A percentile compares a stretch with the other conserved stretches of the same genome.
Conservation (phyloP, 2,888 invertebrate species). For the Prenolepis imparis region DNA sequence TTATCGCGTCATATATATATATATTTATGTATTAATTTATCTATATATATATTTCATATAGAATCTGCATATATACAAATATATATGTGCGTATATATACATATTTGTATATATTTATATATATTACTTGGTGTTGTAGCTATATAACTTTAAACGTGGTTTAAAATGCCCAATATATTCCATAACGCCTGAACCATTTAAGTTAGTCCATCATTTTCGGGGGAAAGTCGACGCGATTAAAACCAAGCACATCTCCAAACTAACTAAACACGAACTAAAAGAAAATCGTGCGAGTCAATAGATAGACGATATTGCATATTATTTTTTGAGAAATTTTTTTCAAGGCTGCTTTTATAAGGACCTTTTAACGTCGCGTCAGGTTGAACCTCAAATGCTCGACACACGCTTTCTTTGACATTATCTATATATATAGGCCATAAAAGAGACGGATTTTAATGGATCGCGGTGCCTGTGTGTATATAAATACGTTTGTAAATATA, state of each 20-base stretch:
- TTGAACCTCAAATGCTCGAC: slow-evolving; percentile 39
- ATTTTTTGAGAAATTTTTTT: not conserved
- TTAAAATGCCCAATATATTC: slow-evolving; percentile 84
- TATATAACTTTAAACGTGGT: slow-evolving; percentile 81
- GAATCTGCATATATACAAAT: slow-evolving; percentile 75
- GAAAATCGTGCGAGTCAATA: not conserved
- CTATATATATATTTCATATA: slow-evolving; percentile 81
- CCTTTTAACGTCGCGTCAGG: slow-evolving; percentile 40
- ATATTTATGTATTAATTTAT: slow-evolving; percentile 60
- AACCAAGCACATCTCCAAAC: slow-evolving; percentile 21
- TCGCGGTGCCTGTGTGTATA: slow-evolving; percentile 46
- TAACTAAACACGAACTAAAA: slow-evolving; percentile 3
- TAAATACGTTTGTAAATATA: slow-evolving; percentile 66
- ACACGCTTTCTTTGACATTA: slow-evolving; percentile 16
- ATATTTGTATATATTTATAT: slow-evolving; percentile 79
- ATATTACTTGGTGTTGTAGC: slow-evolving; percentile 84
- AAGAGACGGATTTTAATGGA: slow-evolving; percentile 60
- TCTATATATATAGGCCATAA: slow-evolving; percentile 62
- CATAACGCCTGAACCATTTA: slow-evolving; percentile 77
- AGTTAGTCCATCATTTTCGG: slow-evolving; percentile 29
- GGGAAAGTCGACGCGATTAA: not conserved
- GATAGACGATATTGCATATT: slow-evolving; percentile 11
- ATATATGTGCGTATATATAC: slow-evolving; percentile 71
- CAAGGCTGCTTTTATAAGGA: slow-evolving; percentile 29
- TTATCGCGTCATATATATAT: slow-evolving; percentile 79